phyloP scores from a whole-genome alignment of 2,113 vertebrate species.

The Eurystomus gularis region DNA sequence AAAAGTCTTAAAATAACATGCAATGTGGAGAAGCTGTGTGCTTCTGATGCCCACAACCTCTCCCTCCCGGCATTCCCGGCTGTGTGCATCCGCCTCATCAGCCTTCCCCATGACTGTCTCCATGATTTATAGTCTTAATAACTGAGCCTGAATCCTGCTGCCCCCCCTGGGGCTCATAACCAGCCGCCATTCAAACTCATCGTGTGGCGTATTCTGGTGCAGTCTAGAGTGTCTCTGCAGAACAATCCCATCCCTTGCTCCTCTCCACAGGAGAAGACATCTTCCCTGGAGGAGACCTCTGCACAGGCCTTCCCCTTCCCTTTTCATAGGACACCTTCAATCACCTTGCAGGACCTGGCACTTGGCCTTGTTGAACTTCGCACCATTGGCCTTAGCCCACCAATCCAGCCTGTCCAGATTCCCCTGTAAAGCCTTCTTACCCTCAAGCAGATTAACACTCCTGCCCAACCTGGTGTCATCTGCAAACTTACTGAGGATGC shows the following conservation, averaged over 20 bases:
- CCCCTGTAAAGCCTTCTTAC: neutral
- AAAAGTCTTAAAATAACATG: conserved; percentile 56
- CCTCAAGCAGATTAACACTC: neutral
- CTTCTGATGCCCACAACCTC: neutral
- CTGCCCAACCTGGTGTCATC: neutral
- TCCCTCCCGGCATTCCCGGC: neutral
- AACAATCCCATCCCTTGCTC: neutral
- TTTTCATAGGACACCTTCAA: neutral
- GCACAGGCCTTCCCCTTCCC: neutral
- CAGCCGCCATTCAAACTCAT: neutral
- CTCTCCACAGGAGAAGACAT: neutral
- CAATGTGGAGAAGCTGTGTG: neutral
- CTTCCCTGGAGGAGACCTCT: neutral
- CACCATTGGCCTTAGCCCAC: fast-evolving
- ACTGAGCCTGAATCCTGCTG: conserved; percentile 51
- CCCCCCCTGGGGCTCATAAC: conserved; percentile 9
- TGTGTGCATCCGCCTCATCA: conserved; percentile 12
- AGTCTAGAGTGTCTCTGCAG: neutral
- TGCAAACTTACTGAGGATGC: neutral
- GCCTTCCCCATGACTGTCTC: conserved; percentile 58
- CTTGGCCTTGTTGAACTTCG: neutral
- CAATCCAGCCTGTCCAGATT: neutral
- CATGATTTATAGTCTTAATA: conserved; percentile 72
- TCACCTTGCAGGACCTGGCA: neutral
- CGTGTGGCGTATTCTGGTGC: neutral